Evolutionary conservation across 2,797 vertebrate genomes (phyloP).

Genomic region (Sebastes trivittatus): DNA sequence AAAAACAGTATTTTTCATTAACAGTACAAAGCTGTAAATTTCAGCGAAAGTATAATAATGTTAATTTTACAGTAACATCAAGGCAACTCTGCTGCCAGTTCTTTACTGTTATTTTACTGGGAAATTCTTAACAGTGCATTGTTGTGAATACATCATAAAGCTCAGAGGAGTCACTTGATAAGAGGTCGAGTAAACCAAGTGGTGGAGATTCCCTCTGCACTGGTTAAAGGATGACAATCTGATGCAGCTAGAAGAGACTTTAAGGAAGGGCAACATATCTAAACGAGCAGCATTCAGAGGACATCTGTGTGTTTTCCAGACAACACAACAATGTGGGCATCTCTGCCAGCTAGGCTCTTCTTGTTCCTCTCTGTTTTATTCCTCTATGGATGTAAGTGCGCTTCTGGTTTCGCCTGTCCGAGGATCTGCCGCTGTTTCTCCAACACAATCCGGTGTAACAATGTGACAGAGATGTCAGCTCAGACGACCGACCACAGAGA

Average conservation of each 20-base stretch:
- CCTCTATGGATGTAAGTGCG: neutral
- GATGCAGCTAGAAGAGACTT: neutral
- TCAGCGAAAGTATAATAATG: too few relatives aligned
- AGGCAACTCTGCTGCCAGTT: too few relatives aligned
- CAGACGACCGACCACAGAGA: neutral
- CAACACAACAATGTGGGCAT: neutral
- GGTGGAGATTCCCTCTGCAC: too few relatives aligned
- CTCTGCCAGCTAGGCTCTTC: neutral
- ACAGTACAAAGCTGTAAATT: too few relatives aligned
- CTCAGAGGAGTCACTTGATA: too few relatives aligned
- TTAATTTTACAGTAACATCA: too few relatives aligned
- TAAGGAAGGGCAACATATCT: neutral
- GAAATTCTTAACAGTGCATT: too few relatives aligned
- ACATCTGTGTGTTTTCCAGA: neutral
- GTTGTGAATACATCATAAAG: neutral
- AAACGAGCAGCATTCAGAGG: neutral
- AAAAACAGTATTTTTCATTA: too few relatives aligned
- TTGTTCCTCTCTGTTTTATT: neutral
- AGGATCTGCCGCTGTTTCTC: neutral
- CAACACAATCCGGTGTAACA: neutral
- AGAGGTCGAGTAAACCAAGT: too few relatives aligned
- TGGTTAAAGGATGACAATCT: neutral
- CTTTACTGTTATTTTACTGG: too few relatives aligned
- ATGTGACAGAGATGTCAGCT: neutral
- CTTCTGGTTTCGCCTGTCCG: neutral